Base-by-base conservation (phyloP, 2,113 vertebrate genomes). In the Cryptomyrus ogoouensis region DNA sequence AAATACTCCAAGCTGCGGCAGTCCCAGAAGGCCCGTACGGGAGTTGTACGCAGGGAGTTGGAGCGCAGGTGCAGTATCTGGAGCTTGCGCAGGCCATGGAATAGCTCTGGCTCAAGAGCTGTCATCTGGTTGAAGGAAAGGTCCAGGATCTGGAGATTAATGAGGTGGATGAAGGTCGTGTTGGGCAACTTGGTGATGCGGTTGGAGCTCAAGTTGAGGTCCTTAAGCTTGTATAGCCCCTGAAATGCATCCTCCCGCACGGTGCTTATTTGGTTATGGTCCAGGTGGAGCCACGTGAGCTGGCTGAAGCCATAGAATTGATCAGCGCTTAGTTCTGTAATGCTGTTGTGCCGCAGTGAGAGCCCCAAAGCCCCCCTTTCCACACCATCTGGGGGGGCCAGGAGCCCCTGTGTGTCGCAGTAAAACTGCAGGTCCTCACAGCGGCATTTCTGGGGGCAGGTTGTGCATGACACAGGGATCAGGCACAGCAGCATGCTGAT, bases 341-440 rank as follows among this genome's bases (percentile, higher is more conserved):
- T 98, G 95, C 95, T 97, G 95, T 99, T 99, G 97, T 99, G 98
- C 94, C 98, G 98, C 95, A 99, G 96, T 91, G 98, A 99, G 95
- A 99, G 97, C 95, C 98, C 98, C 94, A 99, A 96, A 94, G 98
- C 98, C 93, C 98, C 97, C 96, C 97, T 97, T 96, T 99, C 98
- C 95, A 98, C 98, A 92, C 97, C 95, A 95, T 99, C 98, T 96
- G 98, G 98, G 96, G 98, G 97, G 92, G 97, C 97, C 96, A 97
- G 97, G 94, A 97, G 98, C 96, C 97, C 98, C 96, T 99, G 98
- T 95, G 98, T 99, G 97, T 99, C 98, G 96, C 98, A 99, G 97
- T 99, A 99, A 96, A 99, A 98, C 96, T 99, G 98, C 97, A 98
- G 97, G 97, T 99, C 98, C 96, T 99, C 98, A 94, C 98, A 99